phyloP scores from a whole-genome alignment of 2,113 vertebrate genomes.

The Microcebus tavaratra region DNA sequence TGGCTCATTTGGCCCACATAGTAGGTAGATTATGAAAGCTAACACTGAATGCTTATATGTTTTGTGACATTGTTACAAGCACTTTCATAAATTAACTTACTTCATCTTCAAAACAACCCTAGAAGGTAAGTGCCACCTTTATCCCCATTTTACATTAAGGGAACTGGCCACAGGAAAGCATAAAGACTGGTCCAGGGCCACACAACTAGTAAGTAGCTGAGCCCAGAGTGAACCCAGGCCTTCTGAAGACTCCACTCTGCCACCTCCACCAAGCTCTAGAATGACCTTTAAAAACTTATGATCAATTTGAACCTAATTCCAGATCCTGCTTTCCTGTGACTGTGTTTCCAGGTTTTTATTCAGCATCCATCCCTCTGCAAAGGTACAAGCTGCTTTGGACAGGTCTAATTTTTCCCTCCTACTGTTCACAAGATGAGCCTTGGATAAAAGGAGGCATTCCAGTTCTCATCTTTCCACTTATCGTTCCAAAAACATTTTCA shows the following conservation, averaged over 20 bases:
- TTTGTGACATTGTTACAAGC: background rate
- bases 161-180: background rate
- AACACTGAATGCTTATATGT: background rate
- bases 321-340: background rate
- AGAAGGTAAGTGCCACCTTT: background rate
- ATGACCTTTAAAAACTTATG: background rate
- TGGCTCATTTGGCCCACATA: background rate
- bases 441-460: background rate
- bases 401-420: background rate
- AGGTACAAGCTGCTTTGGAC: background rate
- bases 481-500: background rate
- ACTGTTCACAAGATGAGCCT: background rate
- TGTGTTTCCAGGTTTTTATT: background rate
- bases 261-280: background rate
- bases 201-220: background rate
- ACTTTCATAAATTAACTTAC: background rate
- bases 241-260: background rate
- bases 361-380: background rate
- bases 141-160: background rate
- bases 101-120: background rate
- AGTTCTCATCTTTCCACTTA: background rate
- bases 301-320: background rate
- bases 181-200: background rate
- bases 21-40: background rate
- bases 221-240: background rate